phyloP scores from a whole-genome alignment of 2,113 vertebrate species.

The Chiloscyllium plagiosum region DNA sequence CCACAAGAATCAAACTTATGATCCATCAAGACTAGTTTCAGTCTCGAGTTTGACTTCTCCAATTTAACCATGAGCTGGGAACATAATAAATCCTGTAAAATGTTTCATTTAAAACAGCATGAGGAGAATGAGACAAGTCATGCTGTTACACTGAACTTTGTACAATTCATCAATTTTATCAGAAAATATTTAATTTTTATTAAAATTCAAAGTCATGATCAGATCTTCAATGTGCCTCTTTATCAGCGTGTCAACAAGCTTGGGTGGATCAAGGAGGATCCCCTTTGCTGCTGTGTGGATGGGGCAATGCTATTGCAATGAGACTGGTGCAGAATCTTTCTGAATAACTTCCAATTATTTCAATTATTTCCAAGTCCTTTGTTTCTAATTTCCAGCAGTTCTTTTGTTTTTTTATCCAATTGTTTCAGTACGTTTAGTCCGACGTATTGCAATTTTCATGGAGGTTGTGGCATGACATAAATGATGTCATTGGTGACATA shows the following conservation, averaged over 20 bases:
- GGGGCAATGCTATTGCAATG: neutral
- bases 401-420: neutral
- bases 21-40: too few species aligned
- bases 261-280: neutral
- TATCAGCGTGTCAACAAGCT: neutral
- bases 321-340: neutral
- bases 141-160: neutral
- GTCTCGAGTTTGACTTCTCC: too few species aligned
- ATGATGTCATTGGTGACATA: neutral
- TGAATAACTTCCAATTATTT: neutral
- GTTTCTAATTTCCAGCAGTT: too few species aligned
- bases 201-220: neutral
- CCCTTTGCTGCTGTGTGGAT: neutral
- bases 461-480: neutral
- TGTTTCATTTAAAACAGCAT: neutral
- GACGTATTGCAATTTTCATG: neutral
- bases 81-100: neutral
- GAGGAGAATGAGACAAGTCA: neutral
- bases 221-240: too few species aligned
- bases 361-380: too few species aligned
- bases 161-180: neutral
- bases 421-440: neutral
- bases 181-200: neutral
- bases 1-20: too few species aligned
- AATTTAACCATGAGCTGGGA: too few species aligned